Evolutionary conservation across 35 echinoderm and acorn worm genomes (phyloP).

Genomic region (Ophioderma brevispina): DNA sequence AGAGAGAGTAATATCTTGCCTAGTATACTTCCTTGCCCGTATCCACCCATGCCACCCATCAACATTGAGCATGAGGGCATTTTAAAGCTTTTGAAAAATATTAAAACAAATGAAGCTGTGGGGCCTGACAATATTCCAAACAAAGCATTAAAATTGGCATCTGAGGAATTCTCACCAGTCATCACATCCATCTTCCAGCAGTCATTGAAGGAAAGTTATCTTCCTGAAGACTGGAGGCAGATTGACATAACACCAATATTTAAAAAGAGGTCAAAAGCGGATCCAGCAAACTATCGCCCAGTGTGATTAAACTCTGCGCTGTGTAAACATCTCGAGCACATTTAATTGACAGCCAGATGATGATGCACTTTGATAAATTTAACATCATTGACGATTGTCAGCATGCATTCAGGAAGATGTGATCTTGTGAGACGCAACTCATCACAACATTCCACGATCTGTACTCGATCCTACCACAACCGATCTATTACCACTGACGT

Average conservation of each 20-base stretch:
- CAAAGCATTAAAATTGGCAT: background rate
- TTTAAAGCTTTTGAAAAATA: too few species aligned
- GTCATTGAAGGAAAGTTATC: background rate
- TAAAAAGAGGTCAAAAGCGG: slow-evolving; percentile 8
- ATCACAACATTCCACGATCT: background rate
- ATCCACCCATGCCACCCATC: too few species aligned
- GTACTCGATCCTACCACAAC: background rate
- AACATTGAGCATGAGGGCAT: too few species aligned
- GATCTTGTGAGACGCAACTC: background rate
- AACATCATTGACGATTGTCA: background rate
- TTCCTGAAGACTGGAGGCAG: background rate
- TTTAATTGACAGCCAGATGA: background rate
- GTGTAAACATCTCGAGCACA: background rate
- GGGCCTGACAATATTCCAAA: background rate
- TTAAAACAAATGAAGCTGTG: too few species aligned
- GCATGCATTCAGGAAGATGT: background rate
- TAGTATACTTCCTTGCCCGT: too few species aligned
- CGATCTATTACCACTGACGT: background rate
- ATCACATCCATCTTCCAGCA: background rate
- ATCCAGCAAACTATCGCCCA: background rate
- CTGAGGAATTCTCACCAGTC: background rate
- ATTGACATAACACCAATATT: background rate
- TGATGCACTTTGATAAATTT: background rate
- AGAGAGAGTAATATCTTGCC: too few species aligned
- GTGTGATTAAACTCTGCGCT: background rate